phyloP scores from a whole-genome alignment of 1,140 invertebrate genomes.

The Ips typographus region DNA sequence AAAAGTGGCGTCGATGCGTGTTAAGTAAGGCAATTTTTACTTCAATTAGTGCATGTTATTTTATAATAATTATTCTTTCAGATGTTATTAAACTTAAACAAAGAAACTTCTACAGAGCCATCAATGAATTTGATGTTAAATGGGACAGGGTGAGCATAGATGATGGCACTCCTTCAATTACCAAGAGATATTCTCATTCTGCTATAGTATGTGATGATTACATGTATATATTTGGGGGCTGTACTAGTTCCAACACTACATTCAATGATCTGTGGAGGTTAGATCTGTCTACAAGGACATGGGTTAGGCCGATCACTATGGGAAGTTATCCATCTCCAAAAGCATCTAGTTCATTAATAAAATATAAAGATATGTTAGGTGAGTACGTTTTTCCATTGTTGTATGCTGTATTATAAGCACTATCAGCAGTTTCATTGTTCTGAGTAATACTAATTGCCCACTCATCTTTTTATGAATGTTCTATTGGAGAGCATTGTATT shows the following conservation, averaged over 20 bases:
- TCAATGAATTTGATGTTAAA: conserved; percentile 66
- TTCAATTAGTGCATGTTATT: too few relatives aligned
- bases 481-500: neutral
- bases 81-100: conserved; percentile 71
- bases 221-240: conserved; percentile 96
- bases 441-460: neutral
- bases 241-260: conserved; percentile 89
- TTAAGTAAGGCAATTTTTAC: conserved; percentile 60
- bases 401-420: neutral
- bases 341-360: conserved; percentile 88
- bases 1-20: conserved; percentile 78
- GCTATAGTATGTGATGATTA: conserved; percentile 79
- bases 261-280: conserved; percentile 97
- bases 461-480: neutral
- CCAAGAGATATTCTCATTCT: conserved; percentile 89
- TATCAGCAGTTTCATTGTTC: too few relatives aligned
- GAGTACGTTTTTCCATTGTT: conserved; percentile 14
- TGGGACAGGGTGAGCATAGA: conserved; percentile 63
- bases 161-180: conserved; percentile 68
- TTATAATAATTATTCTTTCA: conserved; percentile 51
- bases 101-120: conserved; percentile 67
- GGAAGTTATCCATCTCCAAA: conserved; percentile 95
- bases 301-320: conserved; percentile 77
- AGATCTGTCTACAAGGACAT: conserved; percentile 81
- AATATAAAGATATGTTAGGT: conserved; percentile 71